Base-by-base conservation (phyloP, 2,113 vertebrate genomes). In the Strigops habroptila region DNA sequence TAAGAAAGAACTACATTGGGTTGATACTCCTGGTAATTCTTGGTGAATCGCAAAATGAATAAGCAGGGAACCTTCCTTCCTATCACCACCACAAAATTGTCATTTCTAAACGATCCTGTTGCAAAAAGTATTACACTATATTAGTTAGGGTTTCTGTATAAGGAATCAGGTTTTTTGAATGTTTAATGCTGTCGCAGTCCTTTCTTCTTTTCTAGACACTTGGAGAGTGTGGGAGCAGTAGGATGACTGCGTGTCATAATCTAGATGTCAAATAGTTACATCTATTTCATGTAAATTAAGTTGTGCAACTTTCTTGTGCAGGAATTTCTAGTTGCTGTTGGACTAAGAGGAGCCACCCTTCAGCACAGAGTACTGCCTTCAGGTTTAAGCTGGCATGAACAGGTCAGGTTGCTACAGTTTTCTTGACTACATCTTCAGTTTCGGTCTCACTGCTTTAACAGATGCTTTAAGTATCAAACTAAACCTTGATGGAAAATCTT, bases 251-350 rank as follows among this genome's bases (percentile, higher is more conserved):
- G 11, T 75, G 86, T 82, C 14, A 11, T 87, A 43, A 79, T 62
- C 7, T 53, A 25, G 12, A n/a, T 71, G 31, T 57, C 22, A 80
- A 23, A 35, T 41, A 67, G 11, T 67, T 70, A 41, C 6, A 6
- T 35, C 3, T 44, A 35, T 44, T 91, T 74, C 10, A 13, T 35
- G 30, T 64, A 44, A 81, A 23, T 19, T 49, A 70, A 78, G 21
- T 93, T 8, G 1, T 39, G 48, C 28, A 90, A 69, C 24, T 92
- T 52, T 69, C 69, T 70, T 97, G 7, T 89, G 9, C 90, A 99
- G 99, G 99, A 99, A 80, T 99, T 99, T 94, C 98, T 99, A 78
- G 98, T 99, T 93, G 99, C 99, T 49, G 96, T 99, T 76, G 99
- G 99, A 68, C 97, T 99, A 37, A 98, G 98, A 97, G 99, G 99